Conservation (phyloP, 1,140 invertebrate species). For the Oscheius sp. region DNA sequence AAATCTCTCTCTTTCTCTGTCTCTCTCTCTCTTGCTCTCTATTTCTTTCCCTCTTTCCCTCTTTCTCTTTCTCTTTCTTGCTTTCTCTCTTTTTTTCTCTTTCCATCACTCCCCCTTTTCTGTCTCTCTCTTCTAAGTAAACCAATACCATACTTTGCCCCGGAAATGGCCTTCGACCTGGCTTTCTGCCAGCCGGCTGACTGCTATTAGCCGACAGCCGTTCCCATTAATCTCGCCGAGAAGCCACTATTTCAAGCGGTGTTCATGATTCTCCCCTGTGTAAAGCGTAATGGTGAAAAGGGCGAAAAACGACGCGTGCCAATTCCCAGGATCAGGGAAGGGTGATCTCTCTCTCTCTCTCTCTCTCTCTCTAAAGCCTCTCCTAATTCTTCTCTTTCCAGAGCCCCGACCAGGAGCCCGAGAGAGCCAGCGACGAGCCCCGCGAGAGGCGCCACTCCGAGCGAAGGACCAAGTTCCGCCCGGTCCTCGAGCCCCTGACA, state of each 20-base stretch:
- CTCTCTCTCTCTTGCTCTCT: no score
- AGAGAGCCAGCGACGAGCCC: slow-evolving; percentile 36
- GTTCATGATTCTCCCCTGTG: no score
- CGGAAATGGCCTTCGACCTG: neutral
- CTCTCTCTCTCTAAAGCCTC: no score
- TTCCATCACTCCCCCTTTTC: slow-evolving; percentile 9
- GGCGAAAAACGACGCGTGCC: neutral
- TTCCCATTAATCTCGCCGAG: slow-evolving; percentile 20
- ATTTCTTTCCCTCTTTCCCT: neutral
- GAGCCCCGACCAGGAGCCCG: slow-evolving; percentile 37
- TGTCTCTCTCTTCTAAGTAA: neutral
- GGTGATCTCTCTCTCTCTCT: neutral
- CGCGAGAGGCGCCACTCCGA: slow-evolving; percentile 45
- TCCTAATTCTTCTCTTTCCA: slow-evolving; percentile 24
- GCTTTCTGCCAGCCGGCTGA: neutral
- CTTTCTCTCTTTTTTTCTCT: no score
- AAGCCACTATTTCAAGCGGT: slow-evolving; percentile 8
- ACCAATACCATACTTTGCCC: neutral
- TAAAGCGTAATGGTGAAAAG: neutral
- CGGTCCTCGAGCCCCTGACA: slow-evolving; percentile 51
- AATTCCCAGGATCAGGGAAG: neutral
- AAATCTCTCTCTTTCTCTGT: no score
- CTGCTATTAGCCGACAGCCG: slow-evolving; percentile 28
- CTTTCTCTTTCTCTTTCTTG: neutral
- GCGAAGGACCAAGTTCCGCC: slow-evolving; percentile 48